Base-by-base conservation (phyloP, 1,140 invertebrate species). In the Bombus affinis region DNA sequence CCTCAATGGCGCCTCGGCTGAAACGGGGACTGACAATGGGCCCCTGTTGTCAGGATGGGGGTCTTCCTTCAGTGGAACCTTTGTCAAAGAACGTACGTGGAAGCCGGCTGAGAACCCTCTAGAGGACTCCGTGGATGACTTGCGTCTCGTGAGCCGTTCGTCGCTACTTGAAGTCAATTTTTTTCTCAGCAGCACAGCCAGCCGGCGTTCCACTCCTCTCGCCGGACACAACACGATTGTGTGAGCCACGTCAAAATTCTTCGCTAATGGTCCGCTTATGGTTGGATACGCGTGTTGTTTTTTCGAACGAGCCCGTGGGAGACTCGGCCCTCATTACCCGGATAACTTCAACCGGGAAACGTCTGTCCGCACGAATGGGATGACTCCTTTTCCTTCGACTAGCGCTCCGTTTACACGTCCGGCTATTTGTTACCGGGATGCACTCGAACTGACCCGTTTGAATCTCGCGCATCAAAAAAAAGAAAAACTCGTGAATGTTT, bases 81-180 rank as follows among this genome's bases (percentile, higher is more conserved):
- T 89, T 90, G 90, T 92, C 90, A 88, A 85, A 86, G 86, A 89
- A 91, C 86, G 88, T 88, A 88, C 86, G 89, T 80, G 89, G 89
- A 92, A 91, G 76, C 86, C 81, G 87, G 87, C 85, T 73, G 83
- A 90, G 90, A 90, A 88, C 81, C 88, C 89, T 90, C 87, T 8
- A 76, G 86, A 92, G 91, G 88, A 80, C 87, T 82, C 83, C 84
- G 88, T 91, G 87, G 92, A 93, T 93, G 93, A 93, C 93, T 93
- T 93, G 93, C 92, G 90, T 77, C 90, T 93, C 81, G 89, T 81
- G 88, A 88, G 87, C 86, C 92, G 89, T 90, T 87, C 89, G 79
- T 88, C 86, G 90, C 92, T 93, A 93, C 93, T 93, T 91, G 85
- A 93, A 93, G 90, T 92, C 90, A 92, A 90, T 91, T 92, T 92